These are phyloP conservation scores for Brachyistius frenatus DNA, from an alignment of 2,113 vertebrate genomes.

Conservation along the genomic window DNA sequence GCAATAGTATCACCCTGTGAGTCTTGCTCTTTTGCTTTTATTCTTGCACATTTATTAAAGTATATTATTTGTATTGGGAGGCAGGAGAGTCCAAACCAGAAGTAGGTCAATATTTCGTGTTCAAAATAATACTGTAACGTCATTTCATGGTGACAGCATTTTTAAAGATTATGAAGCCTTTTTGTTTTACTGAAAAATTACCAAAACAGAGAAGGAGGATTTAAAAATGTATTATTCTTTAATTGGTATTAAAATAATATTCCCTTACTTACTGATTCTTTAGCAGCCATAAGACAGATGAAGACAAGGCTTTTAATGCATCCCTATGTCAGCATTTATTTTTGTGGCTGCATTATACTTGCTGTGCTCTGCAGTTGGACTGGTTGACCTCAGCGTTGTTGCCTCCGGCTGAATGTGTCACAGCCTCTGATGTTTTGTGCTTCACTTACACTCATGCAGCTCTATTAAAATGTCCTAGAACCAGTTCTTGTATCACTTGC, in stretches of 20 bases:
- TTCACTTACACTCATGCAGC: conserved; percentile 46
- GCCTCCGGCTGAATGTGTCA: conserved; percentile 67
- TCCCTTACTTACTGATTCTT: conserved; percentile 15
- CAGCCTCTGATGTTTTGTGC: conserved; percentile 57
- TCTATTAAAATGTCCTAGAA: conserved; percentile 44
- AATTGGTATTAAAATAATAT: background rate
- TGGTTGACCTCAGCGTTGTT: conserved; percentile 53
- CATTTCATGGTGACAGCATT: background rate
- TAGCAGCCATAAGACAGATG: background rate
- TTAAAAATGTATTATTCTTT: background rate
- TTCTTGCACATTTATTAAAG: conserved; percentile 15
- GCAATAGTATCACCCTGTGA: conserved; percentile 36
- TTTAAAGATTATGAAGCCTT: background rate
- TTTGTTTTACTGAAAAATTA: background rate
- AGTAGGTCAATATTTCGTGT: background rate
- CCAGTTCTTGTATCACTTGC: conserved; percentile 30
- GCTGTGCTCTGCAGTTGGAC: conserved; percentile 38
- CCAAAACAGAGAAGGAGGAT: background rate
- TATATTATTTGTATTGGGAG: background rate
- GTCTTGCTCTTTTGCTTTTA: conserved; percentile 31
- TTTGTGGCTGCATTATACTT: conserved; percentile 38
- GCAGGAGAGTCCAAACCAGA: background rate
- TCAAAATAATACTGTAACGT: background rate
- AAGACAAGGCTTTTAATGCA: background rate
- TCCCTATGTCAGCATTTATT: conserved; percentile 59